Evolutionary conservation across 2,797 vertebrate species (phyloP), one percentile per base, ranked within the genome.

Genomic region (Enteromius afrohamiltoni): DNA sequence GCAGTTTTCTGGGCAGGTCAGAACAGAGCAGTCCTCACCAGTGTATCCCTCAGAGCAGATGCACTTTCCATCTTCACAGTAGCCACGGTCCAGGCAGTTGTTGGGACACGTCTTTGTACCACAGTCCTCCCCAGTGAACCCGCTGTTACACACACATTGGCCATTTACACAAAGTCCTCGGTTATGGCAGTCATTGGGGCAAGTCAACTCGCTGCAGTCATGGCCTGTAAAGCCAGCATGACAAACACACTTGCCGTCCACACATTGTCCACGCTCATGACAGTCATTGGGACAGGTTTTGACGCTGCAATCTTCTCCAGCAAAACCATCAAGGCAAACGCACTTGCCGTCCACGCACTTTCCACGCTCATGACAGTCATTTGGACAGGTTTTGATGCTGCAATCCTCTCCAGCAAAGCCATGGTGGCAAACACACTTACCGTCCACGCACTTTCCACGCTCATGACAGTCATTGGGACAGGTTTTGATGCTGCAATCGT

Each of bases 271-370:
- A 0, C n/a, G 94, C 0, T 89, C 91, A 88, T 95, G 92, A 84
- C 97, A 98, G 53, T 96, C 93, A 8, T 94, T 94, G 45, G 94
- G 96, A 75, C 97, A 98, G 19, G 95, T 95, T 87, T 94, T 94
- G 23, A 94, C 86, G 40, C 94, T 86, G 53, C 97, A 97, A 88
- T 94, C 93, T 0, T 87, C 78, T 17, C 96, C 96, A 13, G 90
- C 77, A 51, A 91, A 97, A n/a, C 96, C 96, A 4, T 91, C 90
- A 1, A 96, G 87, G 0, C 97, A 97, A 1, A 94, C 11, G 0
- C 97, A 98, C 55, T 90, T 87, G 6, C 97, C 96, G 0, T 94
- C 85, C 1, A 96, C 77, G 2, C 97, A 98, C n/a, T 80, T 91
- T 1, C 97, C 97, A 0, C 79, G 92, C 80, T 91, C 89, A 80